These are phyloP conservation scores for Latheticus oryzae DNA, from an alignment of 2,888 invertebrate species.

Conservation along the genomic window DNA sequence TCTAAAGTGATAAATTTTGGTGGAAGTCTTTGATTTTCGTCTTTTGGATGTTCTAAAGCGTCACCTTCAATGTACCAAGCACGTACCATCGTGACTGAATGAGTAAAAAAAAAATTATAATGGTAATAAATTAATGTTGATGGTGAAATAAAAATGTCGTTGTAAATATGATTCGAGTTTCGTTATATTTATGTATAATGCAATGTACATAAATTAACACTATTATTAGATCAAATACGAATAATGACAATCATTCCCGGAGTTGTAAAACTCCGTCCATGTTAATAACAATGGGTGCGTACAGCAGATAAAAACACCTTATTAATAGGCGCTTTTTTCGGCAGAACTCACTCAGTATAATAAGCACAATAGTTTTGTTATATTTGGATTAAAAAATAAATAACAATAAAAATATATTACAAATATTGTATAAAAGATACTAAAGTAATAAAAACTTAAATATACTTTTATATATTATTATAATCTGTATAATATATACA, in stretches of 20 bases:
- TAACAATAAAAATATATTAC: slow-evolving; percentile 64
- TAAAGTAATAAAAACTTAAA: slow-evolving; percentile 62
- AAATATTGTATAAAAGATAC: slow-evolving; percentile 64
- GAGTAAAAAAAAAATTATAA: too few species aligned
- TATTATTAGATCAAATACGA: slow-evolving; percentile 65
- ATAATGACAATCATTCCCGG: slow-evolving; percentile 65
- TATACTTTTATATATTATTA: slow-evolving; percentile 55
- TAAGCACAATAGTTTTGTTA: slow-evolving; percentile 55
- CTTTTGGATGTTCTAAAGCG: neutral
- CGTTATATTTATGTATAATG: slow-evolving; percentile 65
- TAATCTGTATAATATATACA: slow-evolving; percentile 37
- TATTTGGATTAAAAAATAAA: slow-evolving; percentile 62
- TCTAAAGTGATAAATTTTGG: slow-evolving; percentile 12
- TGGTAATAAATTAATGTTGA: too few species aligned
- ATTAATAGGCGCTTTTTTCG: too few species aligned
- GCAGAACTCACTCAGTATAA: too few species aligned
- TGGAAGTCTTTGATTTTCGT: slow-evolving; percentile 8
- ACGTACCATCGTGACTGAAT: slow-evolving; percentile 19
- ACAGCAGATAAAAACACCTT: too few species aligned
- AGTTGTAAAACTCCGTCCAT: slow-evolving; percentile 58
- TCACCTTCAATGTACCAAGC: slow-evolving; percentile 18
- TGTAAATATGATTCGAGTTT: slow-evolving; percentile 55
- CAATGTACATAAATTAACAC: slow-evolving; percentile 66
- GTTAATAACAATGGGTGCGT: slow-evolving; percentile 61
- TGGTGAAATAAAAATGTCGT: too few species aligned